These are phyloP conservation scores for Pipistrellus kuhlii DNA, from an alignment of 2,797 vertebrate genomes.

Conservation along the genomic window DNA sequence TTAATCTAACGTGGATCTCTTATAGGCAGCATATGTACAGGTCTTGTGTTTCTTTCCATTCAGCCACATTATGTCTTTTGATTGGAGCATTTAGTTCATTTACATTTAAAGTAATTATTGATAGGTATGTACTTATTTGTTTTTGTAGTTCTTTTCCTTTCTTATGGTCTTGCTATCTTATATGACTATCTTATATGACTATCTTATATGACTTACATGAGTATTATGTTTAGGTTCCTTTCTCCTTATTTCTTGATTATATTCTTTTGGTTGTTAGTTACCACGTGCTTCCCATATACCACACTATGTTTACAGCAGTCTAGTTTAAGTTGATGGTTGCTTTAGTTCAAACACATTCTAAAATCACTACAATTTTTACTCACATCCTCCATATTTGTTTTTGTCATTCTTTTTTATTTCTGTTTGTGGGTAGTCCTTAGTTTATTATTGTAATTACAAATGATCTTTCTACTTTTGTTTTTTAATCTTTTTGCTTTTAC, in stretches of 20 bases:
- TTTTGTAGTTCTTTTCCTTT: not conserved
- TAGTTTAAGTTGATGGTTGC: not conserved
- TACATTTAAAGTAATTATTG: not conserved
- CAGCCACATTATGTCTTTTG: not conserved
- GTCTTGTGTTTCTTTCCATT: not conserved
- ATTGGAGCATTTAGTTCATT: not conserved
- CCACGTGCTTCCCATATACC: not conserved
- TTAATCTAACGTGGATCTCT: not conserved
- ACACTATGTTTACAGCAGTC: not conserved
- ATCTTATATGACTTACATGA: too few relatives aligned
- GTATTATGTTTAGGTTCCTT: not conserved
- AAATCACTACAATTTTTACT: not conserved
- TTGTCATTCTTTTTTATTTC: not conserved
- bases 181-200: not conserved
- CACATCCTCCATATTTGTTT: not conserved
- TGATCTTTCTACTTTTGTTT: not conserved
- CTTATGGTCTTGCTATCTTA: not conserved
- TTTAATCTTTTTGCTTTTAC: not conserved
- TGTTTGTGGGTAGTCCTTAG: too few relatives aligned
- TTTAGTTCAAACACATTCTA: not conserved
- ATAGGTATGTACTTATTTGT: not conserved
- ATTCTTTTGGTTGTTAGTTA: not conserved
- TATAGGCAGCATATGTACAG: not conserved
- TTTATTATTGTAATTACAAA: not conserved
- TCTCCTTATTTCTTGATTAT: not conserved